phyloP scores from a whole-genome alignment of 2,797 vertebrate genomes.

The Gila robusta region DNA sequence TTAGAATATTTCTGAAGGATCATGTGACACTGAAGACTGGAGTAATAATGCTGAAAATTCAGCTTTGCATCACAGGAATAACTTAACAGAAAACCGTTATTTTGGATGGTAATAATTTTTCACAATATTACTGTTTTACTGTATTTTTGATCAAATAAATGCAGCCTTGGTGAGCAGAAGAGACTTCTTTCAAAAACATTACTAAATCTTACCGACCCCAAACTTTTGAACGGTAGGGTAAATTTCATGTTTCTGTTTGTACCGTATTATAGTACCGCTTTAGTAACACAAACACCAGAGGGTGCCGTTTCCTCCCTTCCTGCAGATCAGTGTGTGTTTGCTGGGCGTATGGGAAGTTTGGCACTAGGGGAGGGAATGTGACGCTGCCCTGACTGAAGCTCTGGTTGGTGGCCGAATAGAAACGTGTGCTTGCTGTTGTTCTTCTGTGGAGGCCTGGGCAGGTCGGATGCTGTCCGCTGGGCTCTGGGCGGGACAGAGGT shows the following conservation, averaged over 20 bases:
- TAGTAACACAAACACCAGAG: conserved; percentile 15
- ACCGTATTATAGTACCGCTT: not conserved
- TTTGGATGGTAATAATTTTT: not conserved
- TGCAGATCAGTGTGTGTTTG: conserved; percentile 52
- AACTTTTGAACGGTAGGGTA: not conserved
- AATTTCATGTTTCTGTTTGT: conserved; percentile 7
- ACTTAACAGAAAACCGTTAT: not conserved
- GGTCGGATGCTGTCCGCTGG: conserved; percentile 47
- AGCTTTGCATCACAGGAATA: no score
- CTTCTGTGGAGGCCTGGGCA: conserved; percentile 57
- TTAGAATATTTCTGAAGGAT: not conserved
- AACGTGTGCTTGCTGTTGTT: conserved; percentile 79
- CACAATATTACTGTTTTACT: not conserved
- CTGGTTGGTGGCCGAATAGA: conserved; percentile 75
- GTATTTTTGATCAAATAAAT: not conserved
- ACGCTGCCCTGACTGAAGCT: conserved; percentile 67
- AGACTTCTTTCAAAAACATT: not conserved
- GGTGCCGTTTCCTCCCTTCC: not conserved
- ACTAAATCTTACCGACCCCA: not conserved
- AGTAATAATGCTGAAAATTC: not conserved
- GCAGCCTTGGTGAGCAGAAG: not conserved
- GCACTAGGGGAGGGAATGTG: conserved; percentile 65
- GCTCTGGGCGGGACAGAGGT: conserved; percentile 64
- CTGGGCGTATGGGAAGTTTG: conserved; percentile 77
- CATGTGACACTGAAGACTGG: not conserved